These are phyloP conservation scores for Rutpela maculata DNA, from an alignment of 2,888 invertebrate species.

Conservation along the genomic window DNA sequence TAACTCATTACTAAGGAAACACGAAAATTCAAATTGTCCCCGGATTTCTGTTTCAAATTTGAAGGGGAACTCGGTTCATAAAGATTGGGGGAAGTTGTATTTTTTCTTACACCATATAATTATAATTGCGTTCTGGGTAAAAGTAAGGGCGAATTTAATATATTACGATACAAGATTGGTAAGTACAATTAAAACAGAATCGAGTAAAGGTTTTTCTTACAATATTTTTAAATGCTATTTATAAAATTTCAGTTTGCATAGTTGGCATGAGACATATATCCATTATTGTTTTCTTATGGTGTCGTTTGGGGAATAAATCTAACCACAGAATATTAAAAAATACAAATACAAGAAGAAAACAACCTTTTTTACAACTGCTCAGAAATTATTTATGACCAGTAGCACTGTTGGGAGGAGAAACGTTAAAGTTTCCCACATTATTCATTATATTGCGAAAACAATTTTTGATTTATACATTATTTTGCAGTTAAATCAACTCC, in stretches of 20 bases:
- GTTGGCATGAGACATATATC: too few relatives aligned
- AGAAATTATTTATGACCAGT: neutral
- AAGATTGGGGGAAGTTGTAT: conserved; percentile 34
- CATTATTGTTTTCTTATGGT: too few relatives aligned
- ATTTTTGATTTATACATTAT: conserved; percentile 7
- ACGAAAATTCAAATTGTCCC: conserved; percentile 65
- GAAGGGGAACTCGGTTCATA: conserved; percentile 49
- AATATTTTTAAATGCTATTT: too few relatives aligned
- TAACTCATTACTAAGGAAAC: conserved; percentile 64
- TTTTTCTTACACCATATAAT: conserved; percentile 5
- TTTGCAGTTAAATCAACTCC: neutral
- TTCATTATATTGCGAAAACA: neutral
- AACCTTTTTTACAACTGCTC: neutral
- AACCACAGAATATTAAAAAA: neutral
- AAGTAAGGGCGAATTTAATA: neutral
- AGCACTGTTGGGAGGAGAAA: neutral
- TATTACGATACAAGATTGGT: too few relatives aligned
- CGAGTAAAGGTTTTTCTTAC: too few relatives aligned
- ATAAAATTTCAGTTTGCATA: too few relatives aligned
- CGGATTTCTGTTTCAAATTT: conserved; percentile 42
- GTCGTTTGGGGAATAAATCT: too few relatives aligned
- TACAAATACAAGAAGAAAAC: neutral
- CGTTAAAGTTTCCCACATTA: neutral
- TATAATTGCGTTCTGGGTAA: conserved; percentile 6
- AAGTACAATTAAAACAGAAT: too few relatives aligned